phyloP scores from a whole-genome alignment of 2,797 vertebrate species.

The Tinamus major region DNA sequence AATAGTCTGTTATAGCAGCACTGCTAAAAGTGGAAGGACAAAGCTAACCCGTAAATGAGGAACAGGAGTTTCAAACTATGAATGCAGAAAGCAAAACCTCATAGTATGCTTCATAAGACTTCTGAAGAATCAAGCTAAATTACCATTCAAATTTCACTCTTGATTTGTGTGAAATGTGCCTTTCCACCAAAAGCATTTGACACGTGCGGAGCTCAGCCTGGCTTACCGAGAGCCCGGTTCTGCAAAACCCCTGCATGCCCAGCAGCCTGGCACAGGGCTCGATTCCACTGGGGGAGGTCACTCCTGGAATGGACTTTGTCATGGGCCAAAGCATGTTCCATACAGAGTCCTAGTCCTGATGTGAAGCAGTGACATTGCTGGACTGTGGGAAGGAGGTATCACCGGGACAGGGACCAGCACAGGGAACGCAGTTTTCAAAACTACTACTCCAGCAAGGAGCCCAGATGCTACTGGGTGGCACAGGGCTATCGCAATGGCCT shows the following conservation, averaged over 20 bases:
- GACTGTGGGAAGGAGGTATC: not conserved
- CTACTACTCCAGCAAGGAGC: not conserved
- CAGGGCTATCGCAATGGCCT: not conserved
- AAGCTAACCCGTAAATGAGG: constrained; percentile 75
- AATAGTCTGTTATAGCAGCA: constrained; percentile 79
- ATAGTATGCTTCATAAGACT: constrained; percentile 8
- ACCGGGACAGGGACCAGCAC: not conserved
- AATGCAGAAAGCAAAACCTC: constrained; percentile 37
- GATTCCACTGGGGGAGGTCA: rapidly evolving
- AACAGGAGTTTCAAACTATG: constrained; percentile 65
- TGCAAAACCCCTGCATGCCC: not conserved
- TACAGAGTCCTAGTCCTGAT: rapidly evolving
- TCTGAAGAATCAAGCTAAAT: constrained; percentile 38
- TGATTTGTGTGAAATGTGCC: not conserved
- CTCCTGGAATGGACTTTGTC: not conserved
- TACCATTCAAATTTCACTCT: not conserved
- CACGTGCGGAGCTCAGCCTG: not conserved
- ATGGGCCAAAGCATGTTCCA: not conserved
- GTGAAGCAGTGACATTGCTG: rapidly evolving
- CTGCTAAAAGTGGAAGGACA: constrained; percentile 75
- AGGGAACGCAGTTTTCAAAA: not conserved
- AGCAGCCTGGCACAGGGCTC: not conserved
- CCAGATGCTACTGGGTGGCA: not conserved
- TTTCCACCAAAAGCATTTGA: not conserved
- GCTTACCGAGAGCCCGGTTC: not conserved